Evolutionary conservation across 92 coral and sea anemone genomes (phyloP), one percentile per base, ranked within the genome.

Genomic region (Galaxea fascicularis): DNA sequence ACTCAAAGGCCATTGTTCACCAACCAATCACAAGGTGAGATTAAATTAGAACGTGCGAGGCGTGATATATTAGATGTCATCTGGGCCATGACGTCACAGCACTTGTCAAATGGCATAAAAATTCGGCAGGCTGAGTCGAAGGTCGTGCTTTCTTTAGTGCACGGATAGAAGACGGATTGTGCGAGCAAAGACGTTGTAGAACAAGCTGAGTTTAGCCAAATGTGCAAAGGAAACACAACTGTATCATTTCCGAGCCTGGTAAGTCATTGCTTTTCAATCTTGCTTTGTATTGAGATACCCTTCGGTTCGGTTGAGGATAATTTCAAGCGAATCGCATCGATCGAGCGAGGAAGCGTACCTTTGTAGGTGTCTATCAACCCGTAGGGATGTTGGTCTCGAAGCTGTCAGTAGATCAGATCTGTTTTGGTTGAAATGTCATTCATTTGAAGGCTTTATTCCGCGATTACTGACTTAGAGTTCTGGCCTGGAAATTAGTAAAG

Each of bases 151-250:
- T 54, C 35, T 69, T 35, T 69, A 53, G 22, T 60, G 69, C 78
- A 71, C 64, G 78, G 67, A n/a, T 16, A 1, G 39, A 54, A 44
- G 11, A 16, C 24, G 59, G 78, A 31, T 29, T 46, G 10, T 3
- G 69, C 9, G 10, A 11, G 22, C 29, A 4, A 29, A 26, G 45
- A 35, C 4, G 24, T 53, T 14, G 10, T 71, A 1, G 79, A 57
- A 45, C 47, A 30, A 74, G 74, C 70, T 69, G 77, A 69, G 54
- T 28, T 57, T 17, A 6, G 17, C 27, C 21, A 31, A 62, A 83
- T 83, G 87, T 83, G 87, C 75, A 83, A 83, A 83, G 87, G 87
- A 74, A 83, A 83, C 53, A 44, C 87, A 73, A 12, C 63, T 10
- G 15, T 49, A 3, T 52, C 73, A 0, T 58, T 35, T 11, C 35